A percentile compares a stretch with the other conserved stretches of the same genome.
phyloP scores from a whole-genome alignment of 2,797 vertebrate species.

The Molossus molossus region DNA sequence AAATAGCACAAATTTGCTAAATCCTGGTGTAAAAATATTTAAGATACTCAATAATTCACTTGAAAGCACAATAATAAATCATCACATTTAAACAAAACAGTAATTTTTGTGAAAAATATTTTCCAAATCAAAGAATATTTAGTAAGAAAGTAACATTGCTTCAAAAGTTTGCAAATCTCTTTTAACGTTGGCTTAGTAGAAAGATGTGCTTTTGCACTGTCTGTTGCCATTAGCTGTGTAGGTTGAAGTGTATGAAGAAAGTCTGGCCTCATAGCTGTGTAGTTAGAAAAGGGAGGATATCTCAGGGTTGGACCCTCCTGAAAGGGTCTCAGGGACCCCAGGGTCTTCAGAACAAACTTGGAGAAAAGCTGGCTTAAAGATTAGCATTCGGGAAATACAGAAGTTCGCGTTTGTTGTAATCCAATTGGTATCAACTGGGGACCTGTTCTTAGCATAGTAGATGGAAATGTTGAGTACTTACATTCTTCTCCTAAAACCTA shows the following conservation, averaged over 20 bases:
- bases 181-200: not conserved
- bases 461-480: not conserved
- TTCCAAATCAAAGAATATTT: not conserved
- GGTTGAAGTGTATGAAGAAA: not conserved
- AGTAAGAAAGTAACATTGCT: not conserved
- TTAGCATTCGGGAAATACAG: not conserved
- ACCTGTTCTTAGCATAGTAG: not conserved
- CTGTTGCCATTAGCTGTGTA: not conserved
- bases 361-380: not conserved
- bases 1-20: not conserved
- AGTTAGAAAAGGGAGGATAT: constrained; percentile 3
- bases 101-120: constrained; percentile 10
- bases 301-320: not conserved
- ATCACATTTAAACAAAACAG: not conserved
- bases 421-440: not conserved
- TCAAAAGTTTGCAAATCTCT: not conserved
- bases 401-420: not conserved
- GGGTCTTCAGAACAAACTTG: not conserved
- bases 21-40: not conserved
- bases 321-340: not conserved
- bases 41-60: not conserved
- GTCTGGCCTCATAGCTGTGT: not conserved
- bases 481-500: not conserved
- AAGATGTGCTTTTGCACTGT: not conserved
- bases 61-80: not conserved